Base-by-base conservation (phyloP, 1,140 invertebrate genomes). In the Wiebesia pumilae region DNA sequence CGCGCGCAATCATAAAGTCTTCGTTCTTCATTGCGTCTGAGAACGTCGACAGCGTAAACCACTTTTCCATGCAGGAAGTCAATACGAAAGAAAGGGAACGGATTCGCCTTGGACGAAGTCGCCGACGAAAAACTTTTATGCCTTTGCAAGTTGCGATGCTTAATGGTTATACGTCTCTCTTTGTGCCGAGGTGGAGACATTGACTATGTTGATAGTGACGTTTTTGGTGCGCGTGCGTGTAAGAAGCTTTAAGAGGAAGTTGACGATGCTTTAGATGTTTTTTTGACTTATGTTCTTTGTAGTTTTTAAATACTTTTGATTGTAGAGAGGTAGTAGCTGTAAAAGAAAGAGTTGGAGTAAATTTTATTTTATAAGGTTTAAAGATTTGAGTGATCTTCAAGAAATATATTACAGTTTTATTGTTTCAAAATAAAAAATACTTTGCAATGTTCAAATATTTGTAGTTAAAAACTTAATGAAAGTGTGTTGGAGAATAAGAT, bases 1-100 rank as follows among this genome's bases (percentile, higher is more conserved):
- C 33, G 71, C 71, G 71, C 73, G 73, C 73, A 84, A 84, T 84
- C 82, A 77, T 84, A 84, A 84, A 84, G 33, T 58, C 82, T 77
- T 77, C 71, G 73, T 38, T 73, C 82, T 84, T 77, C 82, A 75
- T 83, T 58, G 81, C 81, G 81, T 33, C 35, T 19, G 38, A 19
- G 54, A 73, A 24, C 65, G 71, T 82, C 58, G 62, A 82, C 81
- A 71, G n/a, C 65, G 40, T 51, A 81, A 81, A 51, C 81, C 81
- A 75, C 81, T 75, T 83, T 83, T 40, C 43, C 33, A 75, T 58
- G 33, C 69, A 73, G 47, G 81, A 82, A 82, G 80, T 82, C 19
- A 19, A 69, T 47, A 40, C 12, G 43, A 78, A 30, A 33, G 35
- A 40, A 65, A 65, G 12, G n/a, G 62, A 73, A 73, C 33, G 69